Percentiles rank a stretch among this genome's conserved stretches.
phyloP scores from a whole-genome alignment of 2,888 invertebrate species.

The Drosophila heteroneura region DNA sequence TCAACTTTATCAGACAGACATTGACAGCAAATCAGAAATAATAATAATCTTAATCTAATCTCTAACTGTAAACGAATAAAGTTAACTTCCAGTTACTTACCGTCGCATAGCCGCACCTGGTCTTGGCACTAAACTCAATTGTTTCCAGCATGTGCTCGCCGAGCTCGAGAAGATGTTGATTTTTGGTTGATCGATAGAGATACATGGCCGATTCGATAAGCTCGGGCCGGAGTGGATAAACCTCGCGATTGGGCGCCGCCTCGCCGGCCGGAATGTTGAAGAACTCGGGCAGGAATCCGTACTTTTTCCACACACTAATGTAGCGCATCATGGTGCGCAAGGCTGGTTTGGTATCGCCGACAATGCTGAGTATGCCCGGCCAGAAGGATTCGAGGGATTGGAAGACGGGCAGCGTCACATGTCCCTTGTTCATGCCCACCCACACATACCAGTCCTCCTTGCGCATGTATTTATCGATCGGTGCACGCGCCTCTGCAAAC shows the following conservation, averaged over 20 bases:
- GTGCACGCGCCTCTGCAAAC: conserved; percentile 92
- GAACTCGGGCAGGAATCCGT: conserved; percentile 99
- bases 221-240: conserved; percentile 98
- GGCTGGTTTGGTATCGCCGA: conserved; percentile 95
- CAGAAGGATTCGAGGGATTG: conserved; percentile 99
- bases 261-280: conserved; percentile 97
- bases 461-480: conserved; percentile 94
- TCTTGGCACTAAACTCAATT: conserved; percentile 96
- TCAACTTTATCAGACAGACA: neutral
- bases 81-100: conserved; percentile 86
- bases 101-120: conserved; percentile 98
- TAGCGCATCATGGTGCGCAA: conserved; percentile 98
- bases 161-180: conserved; percentile 95
- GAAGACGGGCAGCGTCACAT: conserved; percentile 98
- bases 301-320: conserved; percentile 98
- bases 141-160: conserved; percentile 97
- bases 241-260: conserved; percentile 92
- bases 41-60: neutral
- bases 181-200: conserved; percentile 96
- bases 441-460: conserved; percentile 99
- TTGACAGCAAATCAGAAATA: neutral
- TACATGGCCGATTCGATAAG: conserved; percentile 99
- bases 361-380: conserved; percentile 96
- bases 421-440: conserved; percentile 98
- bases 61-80: neutral